Conservation (phyloP, 2,113 vertebrate genomes). For the Cisticola juncidis region DNA sequence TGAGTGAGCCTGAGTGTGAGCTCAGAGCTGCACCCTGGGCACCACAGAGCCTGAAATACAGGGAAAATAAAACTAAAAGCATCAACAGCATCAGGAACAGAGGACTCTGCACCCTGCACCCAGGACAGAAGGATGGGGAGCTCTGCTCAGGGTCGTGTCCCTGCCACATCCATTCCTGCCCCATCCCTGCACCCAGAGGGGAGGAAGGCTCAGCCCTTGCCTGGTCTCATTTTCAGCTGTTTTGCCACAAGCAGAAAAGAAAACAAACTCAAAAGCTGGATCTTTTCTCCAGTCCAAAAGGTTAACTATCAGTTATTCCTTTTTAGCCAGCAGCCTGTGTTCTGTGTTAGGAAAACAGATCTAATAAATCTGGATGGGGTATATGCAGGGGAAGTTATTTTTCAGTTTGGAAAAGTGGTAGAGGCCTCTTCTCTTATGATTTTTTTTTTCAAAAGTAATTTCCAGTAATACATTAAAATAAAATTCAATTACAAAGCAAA, state of each 20-base stretch:
- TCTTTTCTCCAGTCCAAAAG: background rate
- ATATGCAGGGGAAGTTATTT: background rate
- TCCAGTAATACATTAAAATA: conserved; percentile 52
- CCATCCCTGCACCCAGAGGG: background rate
- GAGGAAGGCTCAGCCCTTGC: background rate
- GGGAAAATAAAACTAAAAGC: background rate
- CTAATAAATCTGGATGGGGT: background rate
- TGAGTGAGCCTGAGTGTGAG: background rate
- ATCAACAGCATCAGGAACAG: background rate
- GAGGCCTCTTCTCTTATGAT: background rate
- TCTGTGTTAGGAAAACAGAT: background rate
- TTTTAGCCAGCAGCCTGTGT: background rate
- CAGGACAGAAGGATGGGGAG: background rate
- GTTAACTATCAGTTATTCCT: background rate
- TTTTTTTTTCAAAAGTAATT: background rate
- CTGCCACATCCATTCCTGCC: background rate
- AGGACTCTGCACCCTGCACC: background rate
- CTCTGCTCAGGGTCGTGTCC: background rate
- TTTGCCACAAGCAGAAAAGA: background rate
- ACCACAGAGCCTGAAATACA: background rate
- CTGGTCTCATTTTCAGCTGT: background rate
- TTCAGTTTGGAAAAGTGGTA: background rate
- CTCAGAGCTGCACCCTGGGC: background rate
- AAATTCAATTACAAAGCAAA: conserved; percentile 57
- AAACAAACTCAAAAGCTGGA: background rate